A percentile compares a stretch with the other conserved stretches of the same genome.
These are phyloP conservation scores for Pangasius sanitwongsei DNA, from an alignment of 2,797 vertebrate species.

Conservation along the genomic window DNA sequence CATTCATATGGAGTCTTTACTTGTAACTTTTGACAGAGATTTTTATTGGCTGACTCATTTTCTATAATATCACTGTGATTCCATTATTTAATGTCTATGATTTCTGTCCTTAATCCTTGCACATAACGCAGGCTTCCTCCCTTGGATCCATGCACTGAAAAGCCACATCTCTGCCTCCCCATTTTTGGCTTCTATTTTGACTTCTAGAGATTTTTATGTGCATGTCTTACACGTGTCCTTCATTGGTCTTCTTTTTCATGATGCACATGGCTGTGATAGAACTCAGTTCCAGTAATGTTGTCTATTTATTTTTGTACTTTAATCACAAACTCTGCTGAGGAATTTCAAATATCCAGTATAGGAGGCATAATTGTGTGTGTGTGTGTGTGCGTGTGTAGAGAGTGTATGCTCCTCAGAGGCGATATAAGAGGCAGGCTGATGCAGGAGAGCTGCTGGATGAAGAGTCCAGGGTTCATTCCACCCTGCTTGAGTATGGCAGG, in stretches of 20 bases:
- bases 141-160: background rate
- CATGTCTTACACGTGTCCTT: too few species aligned
- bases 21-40: background rate
- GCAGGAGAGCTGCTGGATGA: slow-evolving; percentile 86
- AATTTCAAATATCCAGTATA: background rate
- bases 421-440: slow-evolving; percentile 85
- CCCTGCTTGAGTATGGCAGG: slow-evolving; percentile 94
- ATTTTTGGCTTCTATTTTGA: too few species aligned
- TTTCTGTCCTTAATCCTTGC: background rate
- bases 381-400: slow-evolving; percentile 71
- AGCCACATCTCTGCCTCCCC: background rate
- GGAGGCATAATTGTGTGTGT: background rate
- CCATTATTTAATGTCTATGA: background rate
- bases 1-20: background rate
- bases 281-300: background rate
- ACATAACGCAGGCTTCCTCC: background rate
- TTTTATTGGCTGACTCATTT: background rate
- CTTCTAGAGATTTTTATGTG: background rate
- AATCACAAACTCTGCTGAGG: background rate
- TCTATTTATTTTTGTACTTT: background rate
- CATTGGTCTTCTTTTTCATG: background rate
- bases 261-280: background rate
- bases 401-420: slow-evolving; percentile 91
- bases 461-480: slow-evolving; percentile 92
- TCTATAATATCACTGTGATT: background rate